Evolutionary conservation across 2,113 vertebrate species (phyloP).

Genomic region (Galemys pyrenaicus): DNA sequence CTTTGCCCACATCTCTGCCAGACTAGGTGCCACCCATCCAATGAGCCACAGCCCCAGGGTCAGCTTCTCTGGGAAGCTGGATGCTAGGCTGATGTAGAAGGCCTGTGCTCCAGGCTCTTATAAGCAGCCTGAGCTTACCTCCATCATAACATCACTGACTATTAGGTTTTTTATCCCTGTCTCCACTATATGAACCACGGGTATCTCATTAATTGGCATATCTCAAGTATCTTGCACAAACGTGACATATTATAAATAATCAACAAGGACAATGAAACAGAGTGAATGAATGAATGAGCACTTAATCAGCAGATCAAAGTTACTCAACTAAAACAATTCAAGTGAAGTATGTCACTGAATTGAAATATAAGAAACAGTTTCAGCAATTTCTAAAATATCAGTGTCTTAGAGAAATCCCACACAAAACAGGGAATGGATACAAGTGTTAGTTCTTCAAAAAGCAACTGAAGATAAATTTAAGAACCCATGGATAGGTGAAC

Average conservation of each 20-base stretch:
- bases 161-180: neutral
- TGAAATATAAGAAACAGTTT: neutral
- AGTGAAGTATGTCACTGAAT: neutral
- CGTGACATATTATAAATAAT: neutral
- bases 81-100: neutral
- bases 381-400: constrained; percentile 41
- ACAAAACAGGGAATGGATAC: neutral
- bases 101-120: neutral
- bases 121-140: neutral
- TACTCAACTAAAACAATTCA: neutral
- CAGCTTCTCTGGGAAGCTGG: neutral
- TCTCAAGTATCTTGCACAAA: neutral
- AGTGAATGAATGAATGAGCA: neutral
- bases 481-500: neutral
- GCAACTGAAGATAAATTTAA: neutral
- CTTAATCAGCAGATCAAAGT: neutral
- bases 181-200: neutral
- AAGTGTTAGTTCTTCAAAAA: constrained; percentile 1
- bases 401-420: constrained; percentile 20
- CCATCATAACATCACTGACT: neutral
- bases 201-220: neutral
- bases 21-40: neutral
- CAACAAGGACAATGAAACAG: neutral
- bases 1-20: neutral
- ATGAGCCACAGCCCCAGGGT: neutral